Conservation (phyloP, 2,797 vertebrate genomes). For the Xyrichtys novacula region DNA sequence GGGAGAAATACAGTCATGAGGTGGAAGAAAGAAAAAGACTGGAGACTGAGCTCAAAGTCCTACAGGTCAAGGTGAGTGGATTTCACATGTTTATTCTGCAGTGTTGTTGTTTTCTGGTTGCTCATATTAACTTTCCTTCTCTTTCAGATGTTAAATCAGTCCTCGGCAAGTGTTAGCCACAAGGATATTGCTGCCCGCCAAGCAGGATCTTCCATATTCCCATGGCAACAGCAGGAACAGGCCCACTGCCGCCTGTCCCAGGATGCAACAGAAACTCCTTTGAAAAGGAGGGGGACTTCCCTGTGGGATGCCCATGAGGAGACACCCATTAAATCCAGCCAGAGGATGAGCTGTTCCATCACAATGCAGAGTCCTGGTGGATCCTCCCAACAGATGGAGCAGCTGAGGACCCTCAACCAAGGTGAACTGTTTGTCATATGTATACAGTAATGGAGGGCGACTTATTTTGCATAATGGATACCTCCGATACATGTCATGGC, state of each 20-base stretch:
- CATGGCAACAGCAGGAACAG: slow-evolving; percentile 91
- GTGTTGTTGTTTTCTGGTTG: neutral
- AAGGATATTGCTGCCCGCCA: slow-evolving; percentile 92
- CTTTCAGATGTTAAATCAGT: slow-evolving; percentile 84
- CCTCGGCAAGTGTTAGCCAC: slow-evolving; percentile 85
- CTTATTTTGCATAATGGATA: neutral
- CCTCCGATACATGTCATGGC: too few species aligned
- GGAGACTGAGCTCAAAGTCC: slow-evolving; percentile 88
- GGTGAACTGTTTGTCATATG: slow-evolving; percentile 76
- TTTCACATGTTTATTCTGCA: neutral
- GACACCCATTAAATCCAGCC: slow-evolving; percentile 81
- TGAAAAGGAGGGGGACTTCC: slow-evolving; percentile 81
- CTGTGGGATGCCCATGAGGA: slow-evolving; percentile 82
- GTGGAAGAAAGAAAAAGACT: slow-evolving; percentile 90
- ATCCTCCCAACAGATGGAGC: slow-evolving; percentile 82
- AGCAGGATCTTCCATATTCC: slow-evolving; percentile 92
- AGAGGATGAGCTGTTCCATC: slow-evolving; percentile 65
- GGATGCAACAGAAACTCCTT: slow-evolving; percentile 82
- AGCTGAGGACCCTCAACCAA: slow-evolving; percentile 89
- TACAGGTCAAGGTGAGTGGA: slow-evolving; percentile 88
- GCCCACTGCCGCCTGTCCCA: slow-evolving; percentile 75
- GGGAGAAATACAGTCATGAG: slow-evolving; percentile 91
- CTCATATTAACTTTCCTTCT: slow-evolving; percentile 25
- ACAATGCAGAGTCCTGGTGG: slow-evolving; percentile 69
- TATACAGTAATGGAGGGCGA: neutral